phyloP scores from a whole-genome alignment of 2,888 invertebrate species.

The Limnephilus auricula region DNA sequence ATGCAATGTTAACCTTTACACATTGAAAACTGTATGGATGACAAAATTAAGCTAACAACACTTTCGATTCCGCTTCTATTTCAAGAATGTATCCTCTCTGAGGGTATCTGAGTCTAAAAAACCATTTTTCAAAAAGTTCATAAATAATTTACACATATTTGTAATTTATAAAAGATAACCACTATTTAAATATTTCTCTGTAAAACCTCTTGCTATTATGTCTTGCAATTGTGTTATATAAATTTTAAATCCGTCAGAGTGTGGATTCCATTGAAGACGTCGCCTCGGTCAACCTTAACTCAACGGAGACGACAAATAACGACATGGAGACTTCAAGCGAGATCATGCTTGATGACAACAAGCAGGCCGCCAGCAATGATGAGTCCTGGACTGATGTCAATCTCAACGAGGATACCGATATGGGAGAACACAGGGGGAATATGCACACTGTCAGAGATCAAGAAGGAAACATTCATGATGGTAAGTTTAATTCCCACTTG shows the following conservation, averaged over 20 bases:
- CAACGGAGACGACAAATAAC: conserved; percentile 84
- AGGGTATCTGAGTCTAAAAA: neutral
- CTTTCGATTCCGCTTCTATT: too few species aligned
- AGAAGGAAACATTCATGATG: conserved; percentile 80
- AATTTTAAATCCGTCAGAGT: conserved; percentile 79
- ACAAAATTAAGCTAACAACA: too few species aligned
- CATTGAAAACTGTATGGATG: too few species aligned
- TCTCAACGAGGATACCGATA: conserved; percentile 88
- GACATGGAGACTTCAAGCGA: conserved; percentile 85
- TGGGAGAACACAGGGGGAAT: conserved; percentile 76
- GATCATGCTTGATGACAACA: conserved; percentile 84
- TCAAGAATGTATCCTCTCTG: too few species aligned
- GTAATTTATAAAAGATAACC: neutral
- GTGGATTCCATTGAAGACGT: conserved; percentile 91
- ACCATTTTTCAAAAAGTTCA: neutral
- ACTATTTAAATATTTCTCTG: neutral
- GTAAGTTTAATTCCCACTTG: conserved; percentile 34
- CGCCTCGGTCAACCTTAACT: conserved; percentile 84
- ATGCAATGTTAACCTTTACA: too few species aligned
- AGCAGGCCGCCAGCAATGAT: conserved; percentile 83
- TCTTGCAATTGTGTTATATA: neutral
- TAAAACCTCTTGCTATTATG: conserved; percentile 17
- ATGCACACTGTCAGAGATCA: conserved; percentile 80
- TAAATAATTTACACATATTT: too few species aligned
- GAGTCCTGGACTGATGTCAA: conserved; percentile 97